Evolutionary conservation across 2,888 invertebrate species (phyloP), one percentile per base, ranked within the genome.

Genomic region (Hartigia nigra): DNA sequence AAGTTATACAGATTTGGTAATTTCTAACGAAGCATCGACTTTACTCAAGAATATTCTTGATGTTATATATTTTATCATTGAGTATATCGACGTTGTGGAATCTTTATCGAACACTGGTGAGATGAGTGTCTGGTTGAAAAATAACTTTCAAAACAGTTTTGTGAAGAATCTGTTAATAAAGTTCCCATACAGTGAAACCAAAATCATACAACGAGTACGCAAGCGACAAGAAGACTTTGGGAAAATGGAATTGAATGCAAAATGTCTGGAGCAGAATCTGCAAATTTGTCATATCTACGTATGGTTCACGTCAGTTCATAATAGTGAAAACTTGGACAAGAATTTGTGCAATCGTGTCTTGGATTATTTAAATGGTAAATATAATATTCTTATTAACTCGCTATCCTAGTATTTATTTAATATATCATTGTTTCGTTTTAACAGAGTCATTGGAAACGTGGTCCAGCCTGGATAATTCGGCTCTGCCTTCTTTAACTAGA

Each of bases 41-140:
- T 92, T 96, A 55, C 91, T 97, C 12, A 94, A 94, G 87, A 94
- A 94, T 81, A 93, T 94, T 37, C 91, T 95, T 74, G 93, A 94
- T 83, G 95, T 96, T 3, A 92, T 96, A 76, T 92, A 93, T 77
- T 92, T 94, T 76, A 89, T 96, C n/a, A 94, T 94, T 92, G 92
- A 92, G 12, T 89, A 93, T 23, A 90, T 92, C n/a, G 89, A 91
- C 32, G 79, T 88, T 70, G 77, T 90, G 31, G 87, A 87, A 79
- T 77, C 79, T 0, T 82, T 86, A 36, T 79, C 69, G 36, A 83
- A 81, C 12, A 79, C 77, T 23, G 77, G 80, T 9, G 81, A 81
- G 35, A 82, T 81, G 39, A 88, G 92, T 81, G 86, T 87, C n/a
- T 91, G 93, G 90, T 94, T 95, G 86, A 91, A 92, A 12, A 90